Evolutionary conservation across 2,888 invertebrate genomes (phyloP), one percentile per base, ranked within the genome.

Genomic region (Bedellia somnulentella): DNA sequence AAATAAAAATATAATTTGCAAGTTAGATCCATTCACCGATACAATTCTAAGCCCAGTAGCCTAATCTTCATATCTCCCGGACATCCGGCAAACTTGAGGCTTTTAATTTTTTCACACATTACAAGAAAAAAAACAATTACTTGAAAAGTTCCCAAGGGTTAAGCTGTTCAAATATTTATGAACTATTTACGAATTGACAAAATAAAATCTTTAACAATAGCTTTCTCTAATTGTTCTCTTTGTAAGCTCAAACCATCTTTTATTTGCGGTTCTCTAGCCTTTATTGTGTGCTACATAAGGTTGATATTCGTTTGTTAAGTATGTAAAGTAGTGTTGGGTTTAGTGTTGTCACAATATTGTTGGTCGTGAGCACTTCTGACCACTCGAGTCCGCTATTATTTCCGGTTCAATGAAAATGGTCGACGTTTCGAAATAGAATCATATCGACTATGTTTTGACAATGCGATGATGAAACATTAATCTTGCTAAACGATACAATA

Each of bases 141-240:
- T 16, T 28, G 35, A 36, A 37, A 30, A 36, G 35, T 43, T 47
- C 49, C 47, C 50, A 53, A 54, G 52, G 51, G 54, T 54, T 55
- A 57, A 61, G 64, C 60, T 58, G 59, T 63, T 68, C 57, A 63
- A 68, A 68, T 66, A 68, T 64, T 68, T 64, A 64, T 54, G 57
- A 42, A 56, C 50, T 60, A 59, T 67, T 63, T 67, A 55, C 50
- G 55, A 62, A 62, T 67, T 68, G 64, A 57, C 67, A 60, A 68
- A 71, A 70, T 64, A 66, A 54, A 57, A 58, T 59, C 43, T 43
- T 36, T 34, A 40, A 67, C 64, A 70, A 67, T 64, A 42, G 57
- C 37, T 39, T 45, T n/a, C n/a, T n/a, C n/a, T n/a, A n/a, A 54
- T 63, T 62, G 64, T 60, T 39, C 42, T 38, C 33, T 37, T 15